Base-by-base conservation (phyloP, 2,113 vertebrate species). In the Tyto alba region DNA sequence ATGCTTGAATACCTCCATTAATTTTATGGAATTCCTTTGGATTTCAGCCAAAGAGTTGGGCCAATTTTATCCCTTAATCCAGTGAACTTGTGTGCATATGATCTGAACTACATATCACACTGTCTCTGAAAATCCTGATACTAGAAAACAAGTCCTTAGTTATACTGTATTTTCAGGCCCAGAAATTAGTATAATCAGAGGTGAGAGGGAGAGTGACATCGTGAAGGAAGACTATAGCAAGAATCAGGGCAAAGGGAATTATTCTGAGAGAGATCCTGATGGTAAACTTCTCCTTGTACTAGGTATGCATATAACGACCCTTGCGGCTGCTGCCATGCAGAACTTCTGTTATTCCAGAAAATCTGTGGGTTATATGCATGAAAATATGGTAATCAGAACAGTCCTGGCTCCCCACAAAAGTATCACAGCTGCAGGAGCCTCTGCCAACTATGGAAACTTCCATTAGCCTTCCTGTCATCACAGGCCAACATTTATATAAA, bases 361-460 rank as follows among this genome's bases (percentile, higher is more conserved):
- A 63, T 53, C 57, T 85, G 74, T 79, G 74, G 14, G 32, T 79
- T 91, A 88, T 55, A 69, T 34, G 72, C 68, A 90, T 55, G 48
- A 90, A 88, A 90, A 92, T 69, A 93, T 55, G 79, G 50, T 82
- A 89, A 89, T 83, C n/a, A 32, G 81, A 94, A 95, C 30, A 69
- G 47, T 29, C 29, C 82, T 83, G 67, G 62, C 93, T 96, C 56
- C 66, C 66, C 40, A 91, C 76, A 87, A 77, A 41, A 68, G 36
- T 50, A 85, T 85, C 71, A 91, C 93, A 96, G 94, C 88, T 96
- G 89, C 88, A 67, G 57, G 27, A 89, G 40, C 34, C 52, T 87
- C 84, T 88, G 93, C 89, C 94, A 96, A 45, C 89, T 85, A 67
- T n/a, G 40, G 69, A 96, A 96, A 94, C 59, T 91, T 93, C 69